Percentiles rank a stretch among this genome's conserved stretches.
phyloP scores from a whole-genome alignment of 1,140 invertebrate species.

The Sarcophaga bullata region DNA sequence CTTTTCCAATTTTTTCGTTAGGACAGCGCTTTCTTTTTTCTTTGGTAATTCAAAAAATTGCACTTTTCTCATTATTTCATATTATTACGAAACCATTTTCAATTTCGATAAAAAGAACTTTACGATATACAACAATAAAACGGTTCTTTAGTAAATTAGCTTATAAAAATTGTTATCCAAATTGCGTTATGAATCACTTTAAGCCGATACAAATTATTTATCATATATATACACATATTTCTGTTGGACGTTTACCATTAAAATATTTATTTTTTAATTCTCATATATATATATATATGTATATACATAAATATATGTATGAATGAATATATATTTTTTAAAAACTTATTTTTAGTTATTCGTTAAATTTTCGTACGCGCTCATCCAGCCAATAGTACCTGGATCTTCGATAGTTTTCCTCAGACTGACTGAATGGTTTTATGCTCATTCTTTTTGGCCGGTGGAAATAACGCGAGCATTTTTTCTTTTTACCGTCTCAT shows the following conservation, averaged over 20 bases:
- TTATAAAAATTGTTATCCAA: no score
- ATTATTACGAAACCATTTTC: constrained; percentile 46
- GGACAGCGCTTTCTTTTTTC: constrained; percentile 33
- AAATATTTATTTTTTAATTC: not conserved
- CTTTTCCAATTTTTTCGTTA: constrained; percentile 29
- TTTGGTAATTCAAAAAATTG: constrained; percentile 46
- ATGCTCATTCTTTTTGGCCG: constrained; percentile 27
- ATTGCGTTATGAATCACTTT: not conserved
- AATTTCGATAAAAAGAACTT: constrained; percentile 43
- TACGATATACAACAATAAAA: not conserved
- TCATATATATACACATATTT: not conserved
- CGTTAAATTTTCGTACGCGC: constrained; percentile 48
- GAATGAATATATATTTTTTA: constrained; percentile 25
- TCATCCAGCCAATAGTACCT: constrained; percentile 62
- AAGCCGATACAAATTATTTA: not conserved
- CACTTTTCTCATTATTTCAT: constrained; percentile 42
- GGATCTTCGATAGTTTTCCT: constrained; percentile 65
- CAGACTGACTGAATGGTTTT: constrained; percentile 53
- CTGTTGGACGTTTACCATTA: not conserved
- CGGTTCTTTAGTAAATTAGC: no score
- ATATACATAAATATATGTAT: constrained; percentile 1
- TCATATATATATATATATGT: constrained; percentile 6
- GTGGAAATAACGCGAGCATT: constrained; percentile 38
- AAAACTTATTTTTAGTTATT: constrained; percentile 26
- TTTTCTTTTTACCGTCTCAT: not conserved